phyloP scores from a whole-genome alignment of 2,888 invertebrate genomes.

The Tholera decimalis region DNA sequence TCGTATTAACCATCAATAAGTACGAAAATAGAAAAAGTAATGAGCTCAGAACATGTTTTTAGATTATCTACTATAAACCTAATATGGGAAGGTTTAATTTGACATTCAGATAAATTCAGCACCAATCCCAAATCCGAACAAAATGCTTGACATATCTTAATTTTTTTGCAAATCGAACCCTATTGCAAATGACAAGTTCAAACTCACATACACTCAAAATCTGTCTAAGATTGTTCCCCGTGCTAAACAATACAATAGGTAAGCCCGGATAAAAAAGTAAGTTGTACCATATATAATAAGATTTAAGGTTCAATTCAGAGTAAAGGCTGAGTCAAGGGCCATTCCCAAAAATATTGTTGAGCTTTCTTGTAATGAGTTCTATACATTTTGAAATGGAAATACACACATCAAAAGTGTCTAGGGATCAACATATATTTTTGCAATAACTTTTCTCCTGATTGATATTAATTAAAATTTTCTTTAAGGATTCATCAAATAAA shows the following conservation, averaged over 20 bases:
- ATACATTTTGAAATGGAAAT: slow-evolving; percentile 40
- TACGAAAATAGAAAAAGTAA: slow-evolving; percentile 26
- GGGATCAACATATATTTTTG: no score
- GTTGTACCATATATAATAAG: fast-evolving
- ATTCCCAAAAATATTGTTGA: slow-evolving; percentile 23
- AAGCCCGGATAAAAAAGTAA: background rate
- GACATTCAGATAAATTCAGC: background rate
- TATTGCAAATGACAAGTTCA: background rate
- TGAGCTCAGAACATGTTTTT: background rate
- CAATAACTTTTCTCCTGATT: no score
- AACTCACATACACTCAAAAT: slow-evolving; percentile 10
- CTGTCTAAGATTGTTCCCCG: background rate
- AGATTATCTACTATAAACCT: slow-evolving; percentile 1
- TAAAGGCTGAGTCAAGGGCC: background rate
- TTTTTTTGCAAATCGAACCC: slow-evolving; percentile 16
- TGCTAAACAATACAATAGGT: slow-evolving; percentile 11
- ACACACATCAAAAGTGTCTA: no score
- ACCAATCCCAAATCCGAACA: slow-evolving; percentile 2
- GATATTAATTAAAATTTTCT: no score
- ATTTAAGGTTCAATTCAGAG: slow-evolving; percentile 12
- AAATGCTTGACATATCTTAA: slow-evolving; percentile 1
- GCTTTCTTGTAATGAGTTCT: slow-evolving; percentile 44
- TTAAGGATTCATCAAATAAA: no score
- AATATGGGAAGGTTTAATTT: background rate
- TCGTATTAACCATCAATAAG: slow-evolving; percentile 10